Base-by-base conservation (phyloP, 2,797 vertebrate genomes). In the Galaxias olidus region DNA sequence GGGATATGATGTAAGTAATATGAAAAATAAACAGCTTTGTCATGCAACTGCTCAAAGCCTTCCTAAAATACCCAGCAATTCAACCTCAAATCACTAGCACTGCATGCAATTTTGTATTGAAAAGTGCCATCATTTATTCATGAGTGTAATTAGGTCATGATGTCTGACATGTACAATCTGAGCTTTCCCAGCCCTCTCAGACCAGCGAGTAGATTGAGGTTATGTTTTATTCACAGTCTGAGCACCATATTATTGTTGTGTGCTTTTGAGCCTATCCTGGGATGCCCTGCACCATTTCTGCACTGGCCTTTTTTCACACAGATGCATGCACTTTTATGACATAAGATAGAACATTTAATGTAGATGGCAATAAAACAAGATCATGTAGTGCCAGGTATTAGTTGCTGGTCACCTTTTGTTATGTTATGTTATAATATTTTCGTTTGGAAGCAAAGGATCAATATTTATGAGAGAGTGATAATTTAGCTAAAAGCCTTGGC, bases 51-150 rank as follows among this genome's bases (percentile, higher is more conserved):
- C 18, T 57, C 55, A 15, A 87, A 90, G 76, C 76, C 85, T 87
- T 90, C 90, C 90, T 90, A 88, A 91, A 90, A 89, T 91, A 88
- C 89, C 89, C 87, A 91, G 91, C 90, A 92, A 90, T 91, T 87
- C 92, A 87, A 89, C 89, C 88, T 80, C 73, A 73, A 88, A 90
- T 92, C 88, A 91, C 89, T 88, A 88, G 86, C 87, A 89, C 90
- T 89, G 92, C 91, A 91, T 92, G 91, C 58, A 83, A 86, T 89
- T 91, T 93, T 89, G 91, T 93, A 92, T 91, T 91, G 92, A 92
- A 93, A 92, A 86, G 83, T 86, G 84, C 90, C 58, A 91, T 94
- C 86, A 94, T 92, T 94, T 93, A 94, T 94, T 94, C 92, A 94
- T 93, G 90, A 92, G 86, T 89, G 89, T 93, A 93, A 94, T 94